Evolutionary conservation across 2,888 invertebrate genomes (phyloP).

Genomic region (Macaria liturata): DNA sequence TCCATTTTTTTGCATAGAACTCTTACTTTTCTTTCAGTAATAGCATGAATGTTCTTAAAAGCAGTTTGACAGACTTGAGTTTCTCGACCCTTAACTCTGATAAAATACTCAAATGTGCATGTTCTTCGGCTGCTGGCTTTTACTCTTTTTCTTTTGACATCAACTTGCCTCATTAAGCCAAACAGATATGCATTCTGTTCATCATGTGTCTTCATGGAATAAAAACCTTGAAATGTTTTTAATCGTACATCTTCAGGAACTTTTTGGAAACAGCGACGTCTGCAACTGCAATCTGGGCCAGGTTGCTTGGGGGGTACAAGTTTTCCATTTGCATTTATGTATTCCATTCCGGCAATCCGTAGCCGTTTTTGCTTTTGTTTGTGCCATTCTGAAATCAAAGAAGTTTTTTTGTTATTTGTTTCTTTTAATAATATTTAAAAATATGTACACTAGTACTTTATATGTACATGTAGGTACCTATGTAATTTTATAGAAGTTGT

Average conservation of each 20-base stretch:
- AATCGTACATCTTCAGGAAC: conserved; percentile 76
- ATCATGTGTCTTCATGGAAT: conserved; percentile 82
- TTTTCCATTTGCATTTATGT: conserved; percentile 83
- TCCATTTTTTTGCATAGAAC: conserved; percentile 84
- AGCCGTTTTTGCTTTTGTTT: conserved; percentile 82
- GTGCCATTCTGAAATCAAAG: conserved; percentile 78
- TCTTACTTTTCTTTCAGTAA: conserved; percentile 81
- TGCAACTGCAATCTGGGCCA: conserved; percentile 80
- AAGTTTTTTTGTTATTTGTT: too few species aligned
- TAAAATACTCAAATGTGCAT: conserved; percentile 82
- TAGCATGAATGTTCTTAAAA: conserved; percentile 83
- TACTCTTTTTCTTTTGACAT: conserved; percentile 82
- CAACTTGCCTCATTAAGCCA: conserved; percentile 82
- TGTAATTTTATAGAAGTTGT: too few species aligned
- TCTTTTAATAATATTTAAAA: too few species aligned
- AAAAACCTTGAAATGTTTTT: conserved; percentile 82
- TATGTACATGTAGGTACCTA: too few species aligned
- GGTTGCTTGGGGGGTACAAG: conserved; percentile 81
- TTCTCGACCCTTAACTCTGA: conserved; percentile 80
- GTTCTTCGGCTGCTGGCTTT: conserved; percentile 79
- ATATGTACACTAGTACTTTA: too few species aligned
- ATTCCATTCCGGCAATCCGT: conserved; percentile 80
- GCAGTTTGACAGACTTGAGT: conserved; percentile 83
- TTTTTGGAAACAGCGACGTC: conserved; percentile 77
- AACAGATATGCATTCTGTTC: conserved; percentile 84